Base-by-base conservation (phyloP, 1,140 invertebrate genomes). In the Polypedilum pembai region DNA sequence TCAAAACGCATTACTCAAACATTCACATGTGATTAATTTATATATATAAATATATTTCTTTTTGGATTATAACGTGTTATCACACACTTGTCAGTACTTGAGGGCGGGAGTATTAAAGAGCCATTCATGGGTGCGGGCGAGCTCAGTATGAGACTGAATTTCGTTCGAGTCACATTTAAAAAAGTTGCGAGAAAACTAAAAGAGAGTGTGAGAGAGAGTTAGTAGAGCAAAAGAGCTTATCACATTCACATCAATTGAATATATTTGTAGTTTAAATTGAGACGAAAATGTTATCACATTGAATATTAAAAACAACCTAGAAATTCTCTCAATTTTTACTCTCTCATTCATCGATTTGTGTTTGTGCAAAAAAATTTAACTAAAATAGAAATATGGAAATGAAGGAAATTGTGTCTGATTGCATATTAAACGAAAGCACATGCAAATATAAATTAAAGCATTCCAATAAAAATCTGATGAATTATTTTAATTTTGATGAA, bases 241-340 rank as follows among this genome's bases (percentile, higher is more conserved):
- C n/a, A 56, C 45, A 56, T 56, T n/a, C 12, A 56, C 15, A 33
- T 56, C 45, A 56, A n/a, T 56, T 56, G 45, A 56, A 56, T 56
- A 56, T n/a, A 56, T n/a, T 56, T n/a, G n/a, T 56, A 56, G 12
- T 56, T 56, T 56, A 56, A 56, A 56, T 56, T 56, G 45, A 56
- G 45, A n/a, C 45, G n/a, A 0, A 56, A 56, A 56, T 56, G 12
- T 56, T 56, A 56, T 56, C 45, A 56, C 45, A 33, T 56, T 56
- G 8, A 56, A 12, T n/a, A 56, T 56, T 56, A 56, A 56, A n/a
- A 33, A 33, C 24, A 33, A 33, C 24, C 24, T 33, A 33, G 24
- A 33, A 33, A 33, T 33, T 33, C 24, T 33, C 24, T 33, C 24
- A 33, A 33, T 15, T 12, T 56, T 56, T 12, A 15, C 1, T 56